Evolutionary conservation across 2,888 invertebrate species (phyloP).

Genomic region (Chrysotoxum bicinctum): DNA sequence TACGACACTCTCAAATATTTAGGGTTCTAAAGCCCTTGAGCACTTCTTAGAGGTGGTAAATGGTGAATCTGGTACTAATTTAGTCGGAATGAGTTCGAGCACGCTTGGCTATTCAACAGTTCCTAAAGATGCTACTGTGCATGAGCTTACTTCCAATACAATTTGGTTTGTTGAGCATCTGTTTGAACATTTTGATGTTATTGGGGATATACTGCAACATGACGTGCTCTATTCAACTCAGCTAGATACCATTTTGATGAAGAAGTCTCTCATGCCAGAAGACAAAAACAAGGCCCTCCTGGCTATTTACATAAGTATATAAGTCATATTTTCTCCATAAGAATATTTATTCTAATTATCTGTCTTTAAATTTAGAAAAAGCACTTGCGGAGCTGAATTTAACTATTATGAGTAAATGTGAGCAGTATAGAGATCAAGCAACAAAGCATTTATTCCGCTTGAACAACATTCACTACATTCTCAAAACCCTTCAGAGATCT

Average conservation of each 20-base stretch:
- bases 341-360: conserved; percentile 18
- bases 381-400: conserved; percentile 94
- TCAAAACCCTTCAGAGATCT: conserved; percentile 94
- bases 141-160: conserved; percentile 96
- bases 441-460: conserved; percentile 94
- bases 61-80: conserved; percentile 88
- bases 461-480: conserved; percentile 96
- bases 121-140: conserved; percentile 98
- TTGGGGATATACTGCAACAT: conserved; percentile 85
- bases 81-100: conserved; percentile 83
- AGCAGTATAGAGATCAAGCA: conserved; percentile 93
- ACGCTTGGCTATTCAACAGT: conserved; percentile 78
- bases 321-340: neutral
- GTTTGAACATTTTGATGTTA: conserved; percentile 89
- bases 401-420: conserved; percentile 94
- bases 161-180: conserved; percentile 95
- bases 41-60: conserved; percentile 95
- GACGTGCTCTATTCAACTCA: conserved; percentile 84
- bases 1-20: neutral
- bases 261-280: conserved; percentile 81
- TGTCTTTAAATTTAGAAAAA: conserved; percentile 85
- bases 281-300: conserved; percentile 86
- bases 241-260: conserved; percentile 82
- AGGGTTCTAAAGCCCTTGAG: conserved; percentile 95
- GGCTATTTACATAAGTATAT: conserved; percentile 90